Conservation (phyloP, 2,888 invertebrate species). For the Coelinius sp. region DNA sequence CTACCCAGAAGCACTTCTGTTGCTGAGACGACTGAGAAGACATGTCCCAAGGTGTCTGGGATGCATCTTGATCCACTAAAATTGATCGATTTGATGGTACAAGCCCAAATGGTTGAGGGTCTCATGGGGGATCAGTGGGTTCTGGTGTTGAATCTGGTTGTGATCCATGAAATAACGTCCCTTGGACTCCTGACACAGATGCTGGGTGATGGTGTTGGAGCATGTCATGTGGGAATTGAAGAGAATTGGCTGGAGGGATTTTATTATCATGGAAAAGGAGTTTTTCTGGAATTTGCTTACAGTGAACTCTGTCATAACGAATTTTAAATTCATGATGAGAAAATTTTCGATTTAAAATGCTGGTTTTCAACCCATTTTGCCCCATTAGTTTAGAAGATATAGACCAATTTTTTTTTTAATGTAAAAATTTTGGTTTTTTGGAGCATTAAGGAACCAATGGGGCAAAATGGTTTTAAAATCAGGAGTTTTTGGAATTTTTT, state of each 20-base stretch:
- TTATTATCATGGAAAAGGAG: no score
- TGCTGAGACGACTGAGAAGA: constrained; percentile 16
- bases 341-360: no score
- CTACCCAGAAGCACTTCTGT: constrained; percentile 10
- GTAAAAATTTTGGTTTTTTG: no score
- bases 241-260: constrained; percentile 1
- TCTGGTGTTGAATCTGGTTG: background rate
- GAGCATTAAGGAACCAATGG: no score
- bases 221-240: background rate
- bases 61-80: background rate
- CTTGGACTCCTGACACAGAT: background rate
- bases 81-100: background rate
- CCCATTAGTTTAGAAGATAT: no score
- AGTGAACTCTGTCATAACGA: no score
- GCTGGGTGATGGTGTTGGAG: background rate
- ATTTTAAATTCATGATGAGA: no score
- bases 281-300: no score
- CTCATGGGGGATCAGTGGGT: background rate
- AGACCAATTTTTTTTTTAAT: no score
- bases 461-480: no score
- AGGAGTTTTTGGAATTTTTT: no score
- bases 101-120: background rate
- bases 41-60: constrained; percentile 28
- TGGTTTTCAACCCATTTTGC: no score
- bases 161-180: constrained; percentile 1